Evolutionary conservation across 1,140 invertebrate species (phyloP).

Genomic region (Batillaria attramentaria): DNA sequence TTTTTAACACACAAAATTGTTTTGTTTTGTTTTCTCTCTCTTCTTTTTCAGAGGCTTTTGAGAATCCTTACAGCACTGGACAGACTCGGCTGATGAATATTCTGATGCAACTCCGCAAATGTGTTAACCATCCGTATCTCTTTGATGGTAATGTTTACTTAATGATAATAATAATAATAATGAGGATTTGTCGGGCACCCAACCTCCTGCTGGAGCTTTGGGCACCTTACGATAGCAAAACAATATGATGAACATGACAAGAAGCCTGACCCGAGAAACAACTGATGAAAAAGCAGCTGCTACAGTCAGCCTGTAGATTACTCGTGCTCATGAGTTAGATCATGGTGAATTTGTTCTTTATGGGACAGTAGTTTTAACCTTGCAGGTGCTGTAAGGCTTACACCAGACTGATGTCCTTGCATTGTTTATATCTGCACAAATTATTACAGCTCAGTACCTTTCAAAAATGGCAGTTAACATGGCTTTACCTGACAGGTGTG

Average conservation of each 20-base stretch:
- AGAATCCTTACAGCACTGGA: conserved; percentile 41
- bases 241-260: background rate
- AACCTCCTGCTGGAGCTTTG: background rate
- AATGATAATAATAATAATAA: background rate
- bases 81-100: conserved; percentile 68
- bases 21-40: background rate
- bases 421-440: too few relatives aligned
- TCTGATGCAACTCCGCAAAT: conserved; percentile 71
- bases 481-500: too few relatives aligned
- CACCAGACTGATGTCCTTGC: too few relatives aligned
- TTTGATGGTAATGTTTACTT: conserved; percentile 67
- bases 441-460: too few relatives aligned
- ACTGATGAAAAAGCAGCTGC: too few relatives aligned
- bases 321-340: too few relatives aligned
- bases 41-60: conserved; percentile 64
- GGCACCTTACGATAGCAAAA: background rate
- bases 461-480: too few relatives aligned
- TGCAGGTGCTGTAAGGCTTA: background rate
- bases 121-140: conserved; percentile 72
- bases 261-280: too few relatives aligned
- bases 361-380: too few relatives aligned
- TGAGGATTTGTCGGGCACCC: background rate
- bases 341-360: too few relatives aligned
- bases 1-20: background rate
- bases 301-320: too few relatives aligned